Base-by-base conservation (phyloP, 2,113 vertebrate genomes). In the Hyperopisus bebe region DNA sequence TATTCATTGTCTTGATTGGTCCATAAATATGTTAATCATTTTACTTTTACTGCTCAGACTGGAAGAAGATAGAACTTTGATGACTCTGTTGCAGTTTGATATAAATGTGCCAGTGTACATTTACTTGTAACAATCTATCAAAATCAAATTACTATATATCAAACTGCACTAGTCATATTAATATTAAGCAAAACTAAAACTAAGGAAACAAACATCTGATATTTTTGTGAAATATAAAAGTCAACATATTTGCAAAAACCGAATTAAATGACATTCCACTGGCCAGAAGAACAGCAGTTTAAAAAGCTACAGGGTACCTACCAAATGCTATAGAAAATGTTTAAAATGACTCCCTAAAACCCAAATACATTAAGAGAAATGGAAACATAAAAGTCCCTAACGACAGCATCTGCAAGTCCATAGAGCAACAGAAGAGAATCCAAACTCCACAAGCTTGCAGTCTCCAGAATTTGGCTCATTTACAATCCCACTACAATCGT, bases 111-210 rank as follows among this genome's bases (percentile, higher is more conserved):
- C 74, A 39, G 35, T 80, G 35, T 77, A 19, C 15, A 77, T 13
- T 80, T 80, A 39, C 74, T 80, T 80, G 31, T 80, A 80, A 42
- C 35, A 42, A 80, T 42, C 13, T 77, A 39, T 80, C 35, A 80
- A 80, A 80, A 42, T 80, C 74, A 80, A 80, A 80, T 80, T 80
- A 80, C 74, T 42, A 80, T 80, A 80, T 80, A 42, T 39, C 31
- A 39, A 80, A 80, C 35, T 19, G 35, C 74, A 42, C 74, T 39
- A 80, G 74, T 80, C 35, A 80, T 42, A 70, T 80, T 39, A 35
- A 80, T 80, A 39, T 80, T 19, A 80, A 80, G 74, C 5, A 21
- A 80, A 80, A 42, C 35, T 42, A 80, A 80, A 80, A 80, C 35
- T 35, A 80, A 19, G 17, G 74, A 39, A 35, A 80, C 35, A 42